Evolutionary conservation across 2,888 invertebrate genomes (phyloP).

Genomic region (Phasia obesa): DNA sequence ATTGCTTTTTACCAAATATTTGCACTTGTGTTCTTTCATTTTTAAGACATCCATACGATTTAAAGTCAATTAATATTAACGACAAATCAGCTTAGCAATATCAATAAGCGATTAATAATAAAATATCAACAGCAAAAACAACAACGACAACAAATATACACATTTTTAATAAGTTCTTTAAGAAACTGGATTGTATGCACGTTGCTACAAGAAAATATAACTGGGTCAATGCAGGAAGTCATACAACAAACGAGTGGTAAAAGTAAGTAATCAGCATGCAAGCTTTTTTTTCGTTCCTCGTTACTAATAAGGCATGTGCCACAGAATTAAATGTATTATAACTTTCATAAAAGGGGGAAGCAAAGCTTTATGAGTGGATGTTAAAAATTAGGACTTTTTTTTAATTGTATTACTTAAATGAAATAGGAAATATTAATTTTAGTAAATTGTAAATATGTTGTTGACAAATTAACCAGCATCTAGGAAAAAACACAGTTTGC

Average conservation of each 20-base stretch:
- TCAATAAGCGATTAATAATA: constrained; percentile 68
- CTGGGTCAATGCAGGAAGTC: constrained; percentile 69
- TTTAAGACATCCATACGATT: constrained; percentile 58
- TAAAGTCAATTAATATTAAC: constrained; percentile 71
- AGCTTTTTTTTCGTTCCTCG: not conserved
- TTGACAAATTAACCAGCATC: no score
- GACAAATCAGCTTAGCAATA: constrained; percentile 70
- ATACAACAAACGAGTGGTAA: constrained; percentile 29
- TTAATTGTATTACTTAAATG: no score
- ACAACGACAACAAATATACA: not conserved
- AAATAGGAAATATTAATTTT: no score
- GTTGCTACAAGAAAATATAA: constrained; percentile 32
- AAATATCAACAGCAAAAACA: constrained; percentile 19
- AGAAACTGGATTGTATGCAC: constrained; percentile 9
- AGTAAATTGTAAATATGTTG: no score
- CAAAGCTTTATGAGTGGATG: no score
- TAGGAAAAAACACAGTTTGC: no score
- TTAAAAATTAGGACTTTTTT: no score
- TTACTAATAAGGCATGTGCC: constrained; percentile 40
- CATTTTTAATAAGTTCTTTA: constrained; percentile 11
- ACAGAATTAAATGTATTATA: constrained; percentile 17
- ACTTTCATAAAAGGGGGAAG: not conserved
- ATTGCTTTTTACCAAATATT: constrained; percentile 66
- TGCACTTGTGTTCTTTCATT: constrained; percentile 59
- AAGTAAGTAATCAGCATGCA: constrained; percentile 61